Evolutionary conservation across 2,888 invertebrate species (phyloP).

Genomic region (Druceiella hillmani): DNA sequence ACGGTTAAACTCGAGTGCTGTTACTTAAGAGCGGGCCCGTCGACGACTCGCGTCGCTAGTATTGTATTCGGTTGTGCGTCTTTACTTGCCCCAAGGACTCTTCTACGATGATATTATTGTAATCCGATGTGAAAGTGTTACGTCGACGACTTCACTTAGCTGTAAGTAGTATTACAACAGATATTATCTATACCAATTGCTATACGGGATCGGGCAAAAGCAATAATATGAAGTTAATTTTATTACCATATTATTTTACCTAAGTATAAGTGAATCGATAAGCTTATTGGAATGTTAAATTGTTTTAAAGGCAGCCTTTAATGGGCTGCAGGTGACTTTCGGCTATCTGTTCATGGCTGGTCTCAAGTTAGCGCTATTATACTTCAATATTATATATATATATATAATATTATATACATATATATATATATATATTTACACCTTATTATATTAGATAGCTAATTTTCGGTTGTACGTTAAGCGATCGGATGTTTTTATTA

Average conservation of each 20-base stretch:
- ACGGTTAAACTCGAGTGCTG: conserved; percentile 51
- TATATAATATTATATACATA: too few species aligned
- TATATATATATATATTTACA: too few species aligned
- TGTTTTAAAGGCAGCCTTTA: too few species aligned
- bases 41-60: conserved; percentile 44
- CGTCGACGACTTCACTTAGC: conserved; percentile 1
- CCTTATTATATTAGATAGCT: too few species aligned
- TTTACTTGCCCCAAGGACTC: conserved; percentile 45
- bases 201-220: conserved; percentile 56
- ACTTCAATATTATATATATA: too few species aligned
- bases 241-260: conserved; percentile 54
- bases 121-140: conserved; percentile 35
- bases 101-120: conserved; percentile 39
- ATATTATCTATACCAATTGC: conserved; percentile 53
- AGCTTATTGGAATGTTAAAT: too few species aligned
- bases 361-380: too few species aligned
- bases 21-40: conserved; percentile 46
- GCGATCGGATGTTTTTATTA: too few species aligned
- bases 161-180: conserved; percentile 25
- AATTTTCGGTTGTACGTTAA: too few species aligned
- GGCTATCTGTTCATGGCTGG: too few species aligned
- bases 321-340: too few species aligned
- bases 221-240: conserved; percentile 55
- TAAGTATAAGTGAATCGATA: too few species aligned
- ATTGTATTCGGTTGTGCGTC: conserved; percentile 52